These are phyloP conservation scores for Pampusana beccarii DNA, from an alignment of 2,113 vertebrate genomes.

Conservation along the genomic window DNA sequence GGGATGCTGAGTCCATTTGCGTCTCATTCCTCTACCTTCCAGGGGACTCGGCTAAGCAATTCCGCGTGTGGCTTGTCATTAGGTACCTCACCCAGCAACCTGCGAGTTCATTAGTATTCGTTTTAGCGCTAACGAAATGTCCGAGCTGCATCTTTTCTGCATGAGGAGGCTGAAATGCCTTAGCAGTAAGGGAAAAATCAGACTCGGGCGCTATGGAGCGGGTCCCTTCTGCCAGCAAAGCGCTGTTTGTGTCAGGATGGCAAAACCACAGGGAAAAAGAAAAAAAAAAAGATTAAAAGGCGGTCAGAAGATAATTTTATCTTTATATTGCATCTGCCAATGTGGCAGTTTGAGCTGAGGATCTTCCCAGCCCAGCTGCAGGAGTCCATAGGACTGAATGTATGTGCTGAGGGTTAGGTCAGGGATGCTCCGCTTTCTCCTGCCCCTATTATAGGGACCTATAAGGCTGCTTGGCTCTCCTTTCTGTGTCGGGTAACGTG, in stretches of 20 bases:
- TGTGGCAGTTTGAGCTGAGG: not conserved
- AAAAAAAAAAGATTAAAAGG: not conserved
- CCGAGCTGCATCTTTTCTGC: slow-evolving; percentile 52
- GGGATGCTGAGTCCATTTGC: not conserved
- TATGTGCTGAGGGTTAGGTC: not conserved
- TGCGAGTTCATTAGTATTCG: slow-evolving; percentile 56
- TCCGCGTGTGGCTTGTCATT: slow-evolving; percentile 17
- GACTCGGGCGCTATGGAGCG: not conserved
- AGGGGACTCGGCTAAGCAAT: slow-evolving; percentile 5
- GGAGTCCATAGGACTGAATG: not conserved
- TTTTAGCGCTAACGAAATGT: not conserved
- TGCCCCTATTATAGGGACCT: fast-evolving
- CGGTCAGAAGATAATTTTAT: not conserved
- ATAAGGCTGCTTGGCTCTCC: not conserved
- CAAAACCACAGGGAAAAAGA: not conserved
- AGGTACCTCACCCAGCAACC: slow-evolving; percentile 43
- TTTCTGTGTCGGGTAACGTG: not conserved
- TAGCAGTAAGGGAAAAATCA: slow-evolving; percentile 31
- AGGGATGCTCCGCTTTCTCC: not conserved
- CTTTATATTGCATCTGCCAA: not conserved
- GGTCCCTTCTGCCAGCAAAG: slow-evolving; percentile 29
- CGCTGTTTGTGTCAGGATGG: not conserved
- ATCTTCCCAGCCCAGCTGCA: not conserved
- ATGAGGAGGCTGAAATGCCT: not conserved
- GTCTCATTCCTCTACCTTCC: not conserved